A percentile compares a stretch with the other conserved stretches of the same genome.
These are phyloP conservation scores for Hyperoplus lanceolatus DNA, from an alignment of 2,797 vertebrate species.

Conservation along the genomic window DNA sequence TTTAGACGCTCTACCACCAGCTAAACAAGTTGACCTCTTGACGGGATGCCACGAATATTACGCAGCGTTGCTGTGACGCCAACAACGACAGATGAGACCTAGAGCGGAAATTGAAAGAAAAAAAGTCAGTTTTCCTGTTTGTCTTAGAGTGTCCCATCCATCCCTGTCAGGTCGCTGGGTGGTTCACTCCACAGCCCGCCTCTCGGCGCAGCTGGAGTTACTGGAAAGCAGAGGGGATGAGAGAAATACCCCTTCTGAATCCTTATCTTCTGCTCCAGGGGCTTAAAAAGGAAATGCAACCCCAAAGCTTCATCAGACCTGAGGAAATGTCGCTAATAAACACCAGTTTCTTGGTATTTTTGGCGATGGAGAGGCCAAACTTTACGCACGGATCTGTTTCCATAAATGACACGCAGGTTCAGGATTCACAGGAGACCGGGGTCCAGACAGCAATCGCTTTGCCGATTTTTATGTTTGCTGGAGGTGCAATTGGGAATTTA, in stretches of 20 bases:
- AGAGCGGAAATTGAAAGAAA: conserved; percentile 1
- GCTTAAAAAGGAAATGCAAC: conserved; percentile 27
- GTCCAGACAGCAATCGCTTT: neutral
- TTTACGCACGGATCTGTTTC: conserved; percentile 61
- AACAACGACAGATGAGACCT: conserved; percentile 6
- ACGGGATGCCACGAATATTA: neutral
- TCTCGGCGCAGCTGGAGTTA: conserved; percentile 30
- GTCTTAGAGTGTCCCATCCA: conserved; percentile 14
- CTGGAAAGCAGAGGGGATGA: conserved; percentile 35
- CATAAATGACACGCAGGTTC: conserved; percentile 25
- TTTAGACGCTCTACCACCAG: neutral
- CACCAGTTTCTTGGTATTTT: conserved; percentile 3
- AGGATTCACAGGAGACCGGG: rapidly evolving
- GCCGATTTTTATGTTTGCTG: conserved; percentile 91
- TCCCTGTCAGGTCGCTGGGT: conserved; percentile 9
- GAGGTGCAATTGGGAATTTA: conserved; percentile 94
- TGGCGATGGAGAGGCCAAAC: conserved; percentile 51
- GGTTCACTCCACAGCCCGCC: conserved; percentile 23
- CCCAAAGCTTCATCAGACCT: conserved; percentile 4
- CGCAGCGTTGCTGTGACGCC: conserved; percentile 42
- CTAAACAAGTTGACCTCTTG: neutral
- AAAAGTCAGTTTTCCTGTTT: neutral
- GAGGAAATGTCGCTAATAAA: neutral
- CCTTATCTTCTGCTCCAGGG: neutral
- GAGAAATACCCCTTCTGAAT: conserved; percentile 1